These are phyloP conservation scores for Oreochromis tanganicae DNA, from an alignment of 2,113 vertebrate species.

Conservation along the genomic window DNA sequence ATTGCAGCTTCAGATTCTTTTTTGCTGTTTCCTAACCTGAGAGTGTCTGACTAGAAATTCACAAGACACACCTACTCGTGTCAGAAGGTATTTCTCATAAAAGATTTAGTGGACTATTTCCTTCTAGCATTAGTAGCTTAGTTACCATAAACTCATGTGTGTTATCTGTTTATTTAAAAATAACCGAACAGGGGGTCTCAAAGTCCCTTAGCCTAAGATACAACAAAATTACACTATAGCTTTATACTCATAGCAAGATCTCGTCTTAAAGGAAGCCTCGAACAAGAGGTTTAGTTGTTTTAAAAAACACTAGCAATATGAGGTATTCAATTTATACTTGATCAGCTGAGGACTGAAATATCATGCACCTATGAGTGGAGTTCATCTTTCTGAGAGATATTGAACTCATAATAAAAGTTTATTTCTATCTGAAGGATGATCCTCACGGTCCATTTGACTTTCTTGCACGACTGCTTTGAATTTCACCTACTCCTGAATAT, in stretches of 20 bases:
- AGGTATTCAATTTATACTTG: rapidly evolving
- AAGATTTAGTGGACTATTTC: background rate
- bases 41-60: background rate
- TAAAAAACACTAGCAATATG: background rate
- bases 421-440: background rate
- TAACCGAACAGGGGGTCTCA: background rate
- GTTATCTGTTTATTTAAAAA: background rate
- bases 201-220: background rate
- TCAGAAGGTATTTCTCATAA: background rate
- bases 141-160: background rate
- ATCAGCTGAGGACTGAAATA: background rate
- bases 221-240: background rate
- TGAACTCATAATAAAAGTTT: background rate
- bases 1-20: background rate
- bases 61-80: rapidly evolving
- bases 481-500: background rate
- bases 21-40: background rate
- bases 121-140: background rate
- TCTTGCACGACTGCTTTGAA: background rate
- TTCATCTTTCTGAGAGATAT: background rate
- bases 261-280: background rate
- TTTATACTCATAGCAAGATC: background rate
- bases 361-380: background rate
- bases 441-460: background rate
- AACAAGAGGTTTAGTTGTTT: background rate